Conservation (phyloP, 35 echinoderm and acorn worm species). For the Apostichopus californicus region DNA sequence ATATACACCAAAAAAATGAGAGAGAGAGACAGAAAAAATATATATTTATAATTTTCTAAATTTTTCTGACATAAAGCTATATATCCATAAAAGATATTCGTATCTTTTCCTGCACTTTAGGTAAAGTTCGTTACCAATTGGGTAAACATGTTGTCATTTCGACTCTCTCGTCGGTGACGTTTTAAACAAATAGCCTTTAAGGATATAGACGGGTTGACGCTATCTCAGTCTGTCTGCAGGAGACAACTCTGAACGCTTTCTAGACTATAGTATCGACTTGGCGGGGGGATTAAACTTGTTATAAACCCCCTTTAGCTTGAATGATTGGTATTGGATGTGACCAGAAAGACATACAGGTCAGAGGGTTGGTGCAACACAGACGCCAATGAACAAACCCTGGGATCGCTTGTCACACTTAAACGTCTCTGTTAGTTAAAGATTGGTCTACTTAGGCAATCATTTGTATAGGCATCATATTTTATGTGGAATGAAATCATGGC, state of each 20-base stretch:
- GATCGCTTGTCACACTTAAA: no score
- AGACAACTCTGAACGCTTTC: background rate
- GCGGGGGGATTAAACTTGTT: background rate
- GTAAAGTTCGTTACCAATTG: no score
- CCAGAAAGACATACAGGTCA: background rate
- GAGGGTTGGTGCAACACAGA: background rate
- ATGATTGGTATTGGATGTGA: background rate
- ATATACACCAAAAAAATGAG: no score
- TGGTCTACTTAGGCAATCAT: no score
- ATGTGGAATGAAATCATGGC: no score
- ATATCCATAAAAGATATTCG: no score
- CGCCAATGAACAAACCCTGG: conserved; percentile 8
- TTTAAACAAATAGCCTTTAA: conserved; percentile 2
- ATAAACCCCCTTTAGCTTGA: background rate
- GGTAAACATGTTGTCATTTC: background rate
- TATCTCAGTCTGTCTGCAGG: background rate
- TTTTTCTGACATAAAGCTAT: no score
- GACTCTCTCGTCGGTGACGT: background rate
- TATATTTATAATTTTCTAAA: no score
- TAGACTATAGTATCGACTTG: background rate
- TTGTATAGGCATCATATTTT: no score
- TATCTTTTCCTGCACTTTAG: no score
- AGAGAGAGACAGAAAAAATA: no score
- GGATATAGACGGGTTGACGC: background rate
- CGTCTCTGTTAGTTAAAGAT: no score